These are phyloP conservation scores for Enteromius paludinosus DNA, from an alignment of 2,797 vertebrate species.

Conservation along the genomic window DNA sequence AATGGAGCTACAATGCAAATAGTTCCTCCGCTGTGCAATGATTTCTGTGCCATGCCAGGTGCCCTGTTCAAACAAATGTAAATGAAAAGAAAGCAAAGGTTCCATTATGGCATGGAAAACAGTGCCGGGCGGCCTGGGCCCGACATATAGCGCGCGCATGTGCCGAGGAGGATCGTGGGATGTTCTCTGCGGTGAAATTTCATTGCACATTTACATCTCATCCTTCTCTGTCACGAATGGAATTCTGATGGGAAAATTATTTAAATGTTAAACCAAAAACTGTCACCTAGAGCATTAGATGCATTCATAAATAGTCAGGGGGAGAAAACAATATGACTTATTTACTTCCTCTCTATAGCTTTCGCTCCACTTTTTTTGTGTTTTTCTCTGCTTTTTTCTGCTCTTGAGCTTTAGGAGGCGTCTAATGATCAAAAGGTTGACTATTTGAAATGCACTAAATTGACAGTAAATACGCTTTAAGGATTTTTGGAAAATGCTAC, in stretches of 20 bases:
- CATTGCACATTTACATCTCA: conserved; percentile 34
- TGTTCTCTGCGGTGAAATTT: conserved; percentile 30
- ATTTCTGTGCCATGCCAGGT: conserved; percentile 33
- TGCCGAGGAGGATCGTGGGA: conserved; percentile 11
- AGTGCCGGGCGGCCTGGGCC: background rate
- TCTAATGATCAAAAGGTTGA: conserved; percentile 18
- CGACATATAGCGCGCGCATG: background rate
- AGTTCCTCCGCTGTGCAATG: conserved; percentile 27
- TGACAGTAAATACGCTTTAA: background rate
- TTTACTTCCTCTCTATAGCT: conserved; percentile 24
- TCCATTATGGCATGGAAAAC: conserved; percentile 37
- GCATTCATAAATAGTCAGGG: conserved; percentile 34
- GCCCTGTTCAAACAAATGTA: conserved; percentile 50
- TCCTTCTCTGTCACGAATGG: conserved; percentile 22
- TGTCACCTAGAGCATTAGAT: conserved; percentile 37
- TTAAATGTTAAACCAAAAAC: conserved; percentile 45
- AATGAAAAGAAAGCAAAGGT: conserved; percentile 49
- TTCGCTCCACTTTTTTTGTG: conserved; percentile 9
- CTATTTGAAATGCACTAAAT: conserved; percentile 2
- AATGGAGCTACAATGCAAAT: conserved; percentile 47
- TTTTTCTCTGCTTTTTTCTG: background rate
- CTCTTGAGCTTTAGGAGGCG: background rate
- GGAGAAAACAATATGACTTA: conserved; percentile 27
- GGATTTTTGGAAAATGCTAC: conserved; percentile 6
- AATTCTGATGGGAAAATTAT: conserved; percentile 47